Percentiles rank a stretch among this genome's conserved stretches.
These are phyloP conservation scores for Dolichoris vasculosae DNA, from an alignment of 1,140 invertebrate genomes.

Conservation along the genomic window DNA sequence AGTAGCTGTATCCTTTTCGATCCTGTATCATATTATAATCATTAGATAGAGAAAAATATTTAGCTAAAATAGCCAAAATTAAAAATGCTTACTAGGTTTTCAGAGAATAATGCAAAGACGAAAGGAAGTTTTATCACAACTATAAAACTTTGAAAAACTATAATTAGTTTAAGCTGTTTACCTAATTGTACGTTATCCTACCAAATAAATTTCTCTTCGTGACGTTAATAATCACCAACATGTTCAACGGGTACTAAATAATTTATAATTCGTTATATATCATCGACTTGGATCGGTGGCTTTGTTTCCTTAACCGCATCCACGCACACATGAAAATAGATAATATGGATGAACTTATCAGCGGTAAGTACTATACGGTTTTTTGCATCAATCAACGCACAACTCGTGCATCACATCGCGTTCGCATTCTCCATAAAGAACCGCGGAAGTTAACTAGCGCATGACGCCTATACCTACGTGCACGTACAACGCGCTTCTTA, in stretches of 20 bases:
- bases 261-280: background rate
- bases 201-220: background rate
- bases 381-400: background rate
- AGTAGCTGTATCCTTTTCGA: background rate
- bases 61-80: no score
- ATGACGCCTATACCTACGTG: constrained; percentile 5
- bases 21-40: no score
- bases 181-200: no score
- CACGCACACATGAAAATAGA: background rate
- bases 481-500: background rate
- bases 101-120: no score
- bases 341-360: background rate
- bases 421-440: background rate
- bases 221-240: background rate
- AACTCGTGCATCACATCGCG: background rate
- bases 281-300: no score
- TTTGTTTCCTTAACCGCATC: background rate
- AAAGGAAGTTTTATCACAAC: no score
- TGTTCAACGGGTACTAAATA: background rate
- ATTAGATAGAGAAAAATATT: no score
- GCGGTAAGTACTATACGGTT: background rate
- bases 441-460: constrained; percentile 25
- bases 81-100: no score
- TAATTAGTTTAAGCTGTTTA: no score
- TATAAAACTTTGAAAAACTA: no score